These are phyloP conservation scores for Drosophila parabipectinata DNA, from an alignment of 1,140 invertebrate genomes.

Conservation along the genomic window DNA sequence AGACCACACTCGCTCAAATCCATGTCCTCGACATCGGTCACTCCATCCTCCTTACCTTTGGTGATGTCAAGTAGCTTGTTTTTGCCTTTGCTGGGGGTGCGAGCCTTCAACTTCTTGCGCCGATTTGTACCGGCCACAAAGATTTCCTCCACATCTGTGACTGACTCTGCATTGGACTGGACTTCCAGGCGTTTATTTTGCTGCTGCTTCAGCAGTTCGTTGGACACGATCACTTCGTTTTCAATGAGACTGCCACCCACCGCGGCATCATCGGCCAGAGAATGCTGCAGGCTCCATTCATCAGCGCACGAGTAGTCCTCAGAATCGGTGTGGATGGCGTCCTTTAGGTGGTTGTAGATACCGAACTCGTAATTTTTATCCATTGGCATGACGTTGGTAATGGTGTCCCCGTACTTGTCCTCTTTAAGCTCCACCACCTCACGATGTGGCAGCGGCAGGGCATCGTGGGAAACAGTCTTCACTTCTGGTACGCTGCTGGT, in stretches of 20 bases:
- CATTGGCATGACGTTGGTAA: conserved; percentile 84
- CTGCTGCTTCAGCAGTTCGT: conserved; percentile 71
- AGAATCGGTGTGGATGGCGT: conserved; percentile 83
- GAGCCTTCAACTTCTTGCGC: conserved; percentile 77
- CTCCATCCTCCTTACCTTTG: conserved; percentile 56
- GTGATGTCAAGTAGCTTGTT: conserved; percentile 62
- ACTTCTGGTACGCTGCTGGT: conserved; percentile 29
- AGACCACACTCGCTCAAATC: conserved; percentile 84
- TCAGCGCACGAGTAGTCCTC: conserved; percentile 84
- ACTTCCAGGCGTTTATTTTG: conserved; percentile 70
- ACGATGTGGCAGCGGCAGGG: conserved; percentile 83
- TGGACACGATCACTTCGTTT: conserved; percentile 73
- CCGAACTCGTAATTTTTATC: conserved; percentile 80
- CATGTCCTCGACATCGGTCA: conserved; percentile 86
- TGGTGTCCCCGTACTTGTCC: conserved; percentile 84
- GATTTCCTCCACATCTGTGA: conserved; percentile 86
- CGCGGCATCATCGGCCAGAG: conserved; percentile 49
- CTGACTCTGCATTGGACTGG: conserved; percentile 70
- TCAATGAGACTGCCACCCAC: conserved; percentile 50
- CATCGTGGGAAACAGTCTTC: conserved; percentile 54
- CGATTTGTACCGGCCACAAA: conserved; percentile 77
- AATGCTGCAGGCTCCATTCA: conserved; percentile 62
- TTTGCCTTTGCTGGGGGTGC: conserved; percentile 70
- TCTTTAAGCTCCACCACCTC: conserved; percentile 85
- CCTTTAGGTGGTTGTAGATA: conserved; percentile 72